phyloP scores from a whole-genome alignment of 2,113 vertebrate genomes.

The Dromiciops gliroides region DNA sequence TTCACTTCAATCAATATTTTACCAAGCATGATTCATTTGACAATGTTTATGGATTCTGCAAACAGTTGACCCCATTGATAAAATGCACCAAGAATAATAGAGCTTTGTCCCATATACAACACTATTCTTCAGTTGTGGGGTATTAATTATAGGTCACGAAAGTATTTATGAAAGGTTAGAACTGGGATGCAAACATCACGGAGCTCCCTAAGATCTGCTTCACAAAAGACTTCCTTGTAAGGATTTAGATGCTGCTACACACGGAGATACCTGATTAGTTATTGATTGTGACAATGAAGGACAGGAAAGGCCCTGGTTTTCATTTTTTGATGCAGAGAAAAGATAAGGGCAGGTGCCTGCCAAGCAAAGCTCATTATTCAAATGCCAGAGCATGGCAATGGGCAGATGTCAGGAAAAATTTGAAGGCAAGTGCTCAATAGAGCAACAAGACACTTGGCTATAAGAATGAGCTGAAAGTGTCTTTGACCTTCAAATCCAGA shows the following conservation, averaged over 20 bases:
- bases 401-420: conserved; percentile 24
- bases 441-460: conserved; percentile 1
- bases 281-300: conserved; percentile 72
- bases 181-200: neutral
- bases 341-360: conserved; percentile 53
- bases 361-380: conserved; percentile 45
- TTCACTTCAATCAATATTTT: neutral
- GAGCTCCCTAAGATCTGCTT: conserved; percentile 48
- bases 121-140: conserved; percentile 59
- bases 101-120: conserved; percentile 53
- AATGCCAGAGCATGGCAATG: neutral
- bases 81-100: conserved; percentile 74
- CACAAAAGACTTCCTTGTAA: conserved; percentile 44
- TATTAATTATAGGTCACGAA: conserved; percentile 66
- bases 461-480: neutral
- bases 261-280: conserved; percentile 65
- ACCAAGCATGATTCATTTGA: neutral
- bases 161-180: conserved; percentile 52
- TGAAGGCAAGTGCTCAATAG: conserved; percentile 51
- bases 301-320: conserved; percentile 73
- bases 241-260: conserved; percentile 41
- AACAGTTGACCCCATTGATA: conserved; percentile 75
- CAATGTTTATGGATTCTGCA: conserved; percentile 57
- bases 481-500: neutral
- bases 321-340: conserved; percentile 50